Conservation (phyloP, 2,888 invertebrate species). For the Papilio gigon region DNA sequence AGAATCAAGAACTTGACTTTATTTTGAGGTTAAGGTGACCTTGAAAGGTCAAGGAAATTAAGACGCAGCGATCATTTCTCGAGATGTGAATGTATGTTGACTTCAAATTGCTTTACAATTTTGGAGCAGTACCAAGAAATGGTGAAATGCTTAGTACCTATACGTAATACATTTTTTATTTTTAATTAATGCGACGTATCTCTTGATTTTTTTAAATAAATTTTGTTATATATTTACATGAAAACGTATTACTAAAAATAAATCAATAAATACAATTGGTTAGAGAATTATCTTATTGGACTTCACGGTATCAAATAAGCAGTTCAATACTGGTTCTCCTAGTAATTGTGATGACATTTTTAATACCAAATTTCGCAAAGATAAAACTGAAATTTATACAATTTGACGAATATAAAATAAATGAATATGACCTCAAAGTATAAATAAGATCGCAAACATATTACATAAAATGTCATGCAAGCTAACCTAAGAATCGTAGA, state of each 20-base stretch:
- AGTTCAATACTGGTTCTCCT: background rate
- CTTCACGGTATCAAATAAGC: background rate
- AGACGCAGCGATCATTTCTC: conserved; percentile 44
- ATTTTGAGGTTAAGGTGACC: conserved; percentile 60
- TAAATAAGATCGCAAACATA: conserved; percentile 14
- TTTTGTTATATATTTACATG: background rate
- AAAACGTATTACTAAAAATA: background rate
- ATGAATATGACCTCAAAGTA: background rate
- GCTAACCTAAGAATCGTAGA: conserved; percentile 32
- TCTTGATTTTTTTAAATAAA: no score
- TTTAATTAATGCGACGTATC: background rate
- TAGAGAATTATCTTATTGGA: background rate
- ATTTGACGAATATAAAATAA: background rate
- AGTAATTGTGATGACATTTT: background rate
- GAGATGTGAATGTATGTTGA: conserved; percentile 40
- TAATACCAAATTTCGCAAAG: background rate
- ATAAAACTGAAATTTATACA: background rate
- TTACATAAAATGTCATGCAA: conserved; percentile 31
- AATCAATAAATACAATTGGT: background rate
- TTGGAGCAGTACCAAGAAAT: conserved; percentile 45
- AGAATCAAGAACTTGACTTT: conserved; percentile 16
- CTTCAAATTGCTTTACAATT: conserved; percentile 28
- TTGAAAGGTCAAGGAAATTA: conserved; percentile 67
- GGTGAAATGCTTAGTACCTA: conserved; percentile 5
- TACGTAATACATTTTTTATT: background rate